These are phyloP conservation scores for Tachycineta bicolor DNA, from an alignment of 2,113 vertebrate genomes.

Conservation along the genomic window DNA sequence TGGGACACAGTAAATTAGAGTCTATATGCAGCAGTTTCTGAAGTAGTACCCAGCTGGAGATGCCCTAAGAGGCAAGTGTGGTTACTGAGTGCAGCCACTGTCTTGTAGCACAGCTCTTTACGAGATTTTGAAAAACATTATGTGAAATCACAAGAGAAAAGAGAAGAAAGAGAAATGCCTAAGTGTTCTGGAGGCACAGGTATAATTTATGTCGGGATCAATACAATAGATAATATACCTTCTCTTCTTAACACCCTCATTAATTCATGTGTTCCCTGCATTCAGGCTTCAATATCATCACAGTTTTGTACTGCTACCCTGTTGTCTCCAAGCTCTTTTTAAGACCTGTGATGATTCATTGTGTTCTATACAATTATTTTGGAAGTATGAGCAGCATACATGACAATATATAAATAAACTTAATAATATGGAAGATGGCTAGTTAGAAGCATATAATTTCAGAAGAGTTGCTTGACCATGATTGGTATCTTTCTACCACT, in stretches of 20 bases:
- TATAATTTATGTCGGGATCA: neutral
- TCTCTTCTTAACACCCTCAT: neutral
- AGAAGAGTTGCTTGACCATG: constrained; percentile 41
- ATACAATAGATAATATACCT: neutral
- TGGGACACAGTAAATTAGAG: neutral
- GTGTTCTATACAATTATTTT: neutral
- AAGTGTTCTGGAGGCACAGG: neutral
- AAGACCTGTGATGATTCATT: neutral
- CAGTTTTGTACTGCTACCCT: neutral
- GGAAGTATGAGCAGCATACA: neutral
- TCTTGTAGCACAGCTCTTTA: neutral
- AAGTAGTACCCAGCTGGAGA: neutral
- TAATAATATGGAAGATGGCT: neutral
- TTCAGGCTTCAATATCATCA: neutral
- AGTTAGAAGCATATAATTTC: constrained; percentile 41
- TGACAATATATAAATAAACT: constrained; percentile 11
- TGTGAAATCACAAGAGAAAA: neutral
- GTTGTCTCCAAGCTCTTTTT: neutral
- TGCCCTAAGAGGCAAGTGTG: neutral
- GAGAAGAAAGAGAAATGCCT: neutral
- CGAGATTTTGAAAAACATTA: neutral
- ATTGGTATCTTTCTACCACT: constrained; percentile 2
- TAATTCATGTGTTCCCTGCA: neutral
- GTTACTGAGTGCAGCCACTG: neutral
- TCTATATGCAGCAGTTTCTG: neutral